A percentile compares a stretch with the other conserved stretches of the same genome.
Conservation (phyloP, 2,888 invertebrate species). For the Scelioninae gen. 1 region DNA sequence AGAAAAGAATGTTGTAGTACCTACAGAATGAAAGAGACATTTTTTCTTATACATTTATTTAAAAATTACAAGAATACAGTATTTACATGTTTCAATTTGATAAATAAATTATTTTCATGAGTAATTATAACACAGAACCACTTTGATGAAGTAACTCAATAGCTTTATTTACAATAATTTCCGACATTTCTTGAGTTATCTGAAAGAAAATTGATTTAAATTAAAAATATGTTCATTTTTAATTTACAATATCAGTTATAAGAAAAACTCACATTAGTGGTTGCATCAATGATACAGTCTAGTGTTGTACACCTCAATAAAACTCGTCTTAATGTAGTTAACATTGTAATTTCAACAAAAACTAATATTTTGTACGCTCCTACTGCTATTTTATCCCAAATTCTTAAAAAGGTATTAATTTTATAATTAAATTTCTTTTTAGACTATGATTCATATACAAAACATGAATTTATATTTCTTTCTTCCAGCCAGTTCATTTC, state of each 20-base stretch:
- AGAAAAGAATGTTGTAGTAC: too few relatives aligned
- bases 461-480: too few relatives aligned
- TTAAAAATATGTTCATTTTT: too few relatives aligned
- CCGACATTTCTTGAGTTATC: conserved; percentile 92
- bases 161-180: conserved; percentile 93
- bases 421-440: too few relatives aligned
- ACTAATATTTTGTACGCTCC: conserved; percentile 93
- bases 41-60: too few relatives aligned
- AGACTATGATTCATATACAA: too few relatives aligned
- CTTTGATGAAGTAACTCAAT: conserved; percentile 93
- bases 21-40: too few relatives aligned
- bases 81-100: too few relatives aligned
- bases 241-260: too few relatives aligned
- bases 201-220: conserved; percentile 83
- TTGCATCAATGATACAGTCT: conserved; percentile 87
- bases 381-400: conserved; percentile 95
- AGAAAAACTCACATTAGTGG: conserved; percentile 87
- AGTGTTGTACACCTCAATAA: conserved; percentile 87
- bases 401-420: conserved; percentile 85
- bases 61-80: too few relatives aligned
- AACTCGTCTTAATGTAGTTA: conserved; percentile 89
- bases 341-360: conserved; percentile 90
- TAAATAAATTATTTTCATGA: too few relatives aligned
- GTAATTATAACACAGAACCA: conserved; percentile 86
- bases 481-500: too few relatives aligned